phyloP scores from a whole-genome alignment of 92 coral and sea anemone genomes.

The Hydrozoanthus gracilis region DNA sequence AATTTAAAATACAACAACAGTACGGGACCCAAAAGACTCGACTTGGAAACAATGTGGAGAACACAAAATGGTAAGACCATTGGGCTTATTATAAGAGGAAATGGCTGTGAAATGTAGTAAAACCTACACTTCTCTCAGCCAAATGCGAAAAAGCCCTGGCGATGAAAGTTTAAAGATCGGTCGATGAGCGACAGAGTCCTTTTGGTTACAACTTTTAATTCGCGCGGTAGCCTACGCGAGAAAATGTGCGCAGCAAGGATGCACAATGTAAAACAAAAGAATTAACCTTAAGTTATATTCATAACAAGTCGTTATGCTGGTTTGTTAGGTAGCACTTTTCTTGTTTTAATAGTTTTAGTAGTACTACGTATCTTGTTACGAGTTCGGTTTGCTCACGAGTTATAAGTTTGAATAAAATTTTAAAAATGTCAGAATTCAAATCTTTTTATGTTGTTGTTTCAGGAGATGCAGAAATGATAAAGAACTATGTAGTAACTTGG shows the following conservation, averaged over 20 bases:
- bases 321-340: too few species aligned
- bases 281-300: too few species aligned
- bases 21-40: neutral
- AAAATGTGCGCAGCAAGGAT: too few species aligned
- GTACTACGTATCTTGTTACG: too few species aligned
- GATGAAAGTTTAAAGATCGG: neutral
- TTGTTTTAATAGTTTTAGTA: too few species aligned
- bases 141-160: neutral
- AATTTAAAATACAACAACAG: neutral
- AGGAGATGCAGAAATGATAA: neutral
- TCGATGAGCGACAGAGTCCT: too few species aligned
- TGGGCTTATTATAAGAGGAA: neutral
- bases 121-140: too few species aligned
- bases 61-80: neutral
- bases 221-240: too few species aligned
- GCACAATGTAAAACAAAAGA: too few species aligned
- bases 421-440: neutral
- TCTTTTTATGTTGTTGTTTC: neutral
- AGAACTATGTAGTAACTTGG: conserved; percentile 24
- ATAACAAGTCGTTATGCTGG: too few species aligned
- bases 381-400: neutral
- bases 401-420: neutral
- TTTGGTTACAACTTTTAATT: too few species aligned
- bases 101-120: neutral
- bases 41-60: neutral